These are phyloP conservation scores for Falcaria lacertinaria DNA, from an alignment of 2,888 invertebrate species.

Conservation along the genomic window DNA sequence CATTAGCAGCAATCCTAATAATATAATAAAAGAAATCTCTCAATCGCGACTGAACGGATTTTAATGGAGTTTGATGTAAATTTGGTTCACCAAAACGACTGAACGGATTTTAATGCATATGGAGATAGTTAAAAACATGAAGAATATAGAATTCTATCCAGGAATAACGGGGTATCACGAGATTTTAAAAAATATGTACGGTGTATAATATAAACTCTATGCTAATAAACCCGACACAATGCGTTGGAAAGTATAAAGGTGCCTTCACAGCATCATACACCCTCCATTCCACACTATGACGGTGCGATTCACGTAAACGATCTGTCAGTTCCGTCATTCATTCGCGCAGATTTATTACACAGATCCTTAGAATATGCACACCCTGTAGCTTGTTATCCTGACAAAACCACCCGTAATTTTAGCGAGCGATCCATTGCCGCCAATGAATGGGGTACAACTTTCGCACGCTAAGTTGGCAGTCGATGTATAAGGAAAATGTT, in stretches of 20 bases:
- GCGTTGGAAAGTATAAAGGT: slow-evolving; percentile 6
- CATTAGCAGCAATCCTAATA: too few species aligned
- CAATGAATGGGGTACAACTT: background rate
- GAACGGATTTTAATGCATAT: too few species aligned
- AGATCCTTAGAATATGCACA: slow-evolving; percentile 45
- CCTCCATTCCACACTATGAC: slow-evolving; percentile 65
- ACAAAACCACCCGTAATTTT: background rate
- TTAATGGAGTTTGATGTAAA: too few species aligned
- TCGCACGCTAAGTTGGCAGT: slow-evolving; percentile 7
- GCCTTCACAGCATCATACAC: slow-evolving; percentile 33
- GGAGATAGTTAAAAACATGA: too few species aligned
- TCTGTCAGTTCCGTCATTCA: slow-evolving; percentile 71
- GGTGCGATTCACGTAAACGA: slow-evolving; percentile 63
- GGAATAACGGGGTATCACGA: too few species aligned
- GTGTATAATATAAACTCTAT: background rate
- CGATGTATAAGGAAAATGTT: slow-evolving; percentile 6
- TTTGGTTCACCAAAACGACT: too few species aligned
- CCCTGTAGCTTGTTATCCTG: slow-evolving; percentile 5
- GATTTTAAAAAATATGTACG: too few species aligned
- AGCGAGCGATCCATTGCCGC: background rate
- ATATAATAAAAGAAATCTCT: too few species aligned
- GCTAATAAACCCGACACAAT: background rate
- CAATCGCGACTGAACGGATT: too few species aligned
- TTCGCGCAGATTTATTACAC: slow-evolving; percentile 70
- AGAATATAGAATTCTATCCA: too few species aligned